Evolutionary conservation across 2,113 vertebrate species (phyloP), one percentile per base, ranked within the genome.

Genomic region (Psittacara wagleri): DNA sequence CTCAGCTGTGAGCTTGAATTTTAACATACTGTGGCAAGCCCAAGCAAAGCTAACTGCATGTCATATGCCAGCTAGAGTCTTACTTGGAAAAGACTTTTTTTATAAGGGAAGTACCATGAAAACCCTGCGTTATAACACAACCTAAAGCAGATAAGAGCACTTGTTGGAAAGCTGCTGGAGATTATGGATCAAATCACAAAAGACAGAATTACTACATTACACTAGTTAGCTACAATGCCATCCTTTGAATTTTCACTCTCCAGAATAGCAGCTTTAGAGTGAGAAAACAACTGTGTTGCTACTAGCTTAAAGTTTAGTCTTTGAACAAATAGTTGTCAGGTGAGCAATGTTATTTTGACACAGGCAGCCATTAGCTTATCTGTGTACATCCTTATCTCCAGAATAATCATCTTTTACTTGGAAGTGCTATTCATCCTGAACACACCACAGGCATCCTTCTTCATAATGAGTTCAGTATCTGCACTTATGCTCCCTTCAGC

Each of bases 401-500:
- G 19, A 63, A 90, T 86, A 86, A 20, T 84, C 61, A 75, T 83
- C 54, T 31, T 88, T 93, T 88, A 88, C 68, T 90, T 83, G 51
- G 61, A 93, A 91, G 83, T 48, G 69, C 64, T 92, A n/a, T 88
- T 88, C 0, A 0, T 61, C 35, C 64, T 29, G 43, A 87, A 95
- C 67, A 79, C 62, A 87, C 86, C 83, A 89, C 86, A 95, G 48
- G 59, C 88, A 86, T 93, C 90, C 86, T 93, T 66, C 68, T 49
- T 82, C 66, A 63, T 79, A 94, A 94, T 35, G 41, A 93, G 69
- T 72, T 92, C 69, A 54, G 46, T 86, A 90, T 92, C 90, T 92
- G 28, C 83, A 92, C 92, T 91, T 92, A 61, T 76, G 77, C 54
- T 93, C 69, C 79, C 83, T 94, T 94, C 92, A 96, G 80, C 66